phyloP scores from a whole-genome alignment of 1,140 invertebrate species.

The Bursaphelenchus mucronatus region DNA sequence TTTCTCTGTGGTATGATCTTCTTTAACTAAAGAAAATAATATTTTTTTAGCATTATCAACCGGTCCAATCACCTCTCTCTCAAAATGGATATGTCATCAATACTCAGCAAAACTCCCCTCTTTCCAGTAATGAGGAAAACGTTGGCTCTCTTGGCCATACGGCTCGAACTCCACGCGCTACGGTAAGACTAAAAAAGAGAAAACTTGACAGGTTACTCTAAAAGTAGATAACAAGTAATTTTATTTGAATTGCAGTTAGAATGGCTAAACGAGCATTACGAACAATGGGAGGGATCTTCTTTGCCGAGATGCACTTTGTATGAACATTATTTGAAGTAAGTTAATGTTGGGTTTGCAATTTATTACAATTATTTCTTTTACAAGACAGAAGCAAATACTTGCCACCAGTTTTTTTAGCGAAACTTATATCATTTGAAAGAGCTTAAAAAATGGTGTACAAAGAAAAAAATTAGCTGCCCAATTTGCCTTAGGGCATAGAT shows the following conservation, averaged over 20 bases:
- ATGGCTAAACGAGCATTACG: constrained; percentile 96
- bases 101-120: constrained; percentile 27
- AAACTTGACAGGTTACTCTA: not conserved
- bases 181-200: constrained; percentile 22
- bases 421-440: too few relatives aligned
- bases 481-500: too few relatives aligned
- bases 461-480: too few relatives aligned
- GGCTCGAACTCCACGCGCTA: constrained; percentile 23
- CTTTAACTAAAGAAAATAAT: too few relatives aligned
- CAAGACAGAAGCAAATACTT: too few relatives aligned
- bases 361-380: too few relatives aligned
- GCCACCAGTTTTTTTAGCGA: too few relatives aligned
- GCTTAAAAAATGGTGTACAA: too few relatives aligned
- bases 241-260: constrained; percentile 72
- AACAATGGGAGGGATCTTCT: constrained; percentile 93
- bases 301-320: constrained; percentile 91
- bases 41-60: constrained; percentile 32
- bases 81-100: constrained; percentile 21
- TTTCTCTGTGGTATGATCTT: too few relatives aligned
- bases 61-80: constrained; percentile 20
- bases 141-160: constrained; percentile 16
- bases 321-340: constrained; percentile 76
- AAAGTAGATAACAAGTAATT: not conserved
- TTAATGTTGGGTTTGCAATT: too few relatives aligned
- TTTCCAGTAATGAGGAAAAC: constrained; percentile 25